Percentiles rank a stretch among this genome's conserved stretches.
Conservation (phyloP, 2,888 invertebrate genomes). For the Cheilosia grossa region DNA sequence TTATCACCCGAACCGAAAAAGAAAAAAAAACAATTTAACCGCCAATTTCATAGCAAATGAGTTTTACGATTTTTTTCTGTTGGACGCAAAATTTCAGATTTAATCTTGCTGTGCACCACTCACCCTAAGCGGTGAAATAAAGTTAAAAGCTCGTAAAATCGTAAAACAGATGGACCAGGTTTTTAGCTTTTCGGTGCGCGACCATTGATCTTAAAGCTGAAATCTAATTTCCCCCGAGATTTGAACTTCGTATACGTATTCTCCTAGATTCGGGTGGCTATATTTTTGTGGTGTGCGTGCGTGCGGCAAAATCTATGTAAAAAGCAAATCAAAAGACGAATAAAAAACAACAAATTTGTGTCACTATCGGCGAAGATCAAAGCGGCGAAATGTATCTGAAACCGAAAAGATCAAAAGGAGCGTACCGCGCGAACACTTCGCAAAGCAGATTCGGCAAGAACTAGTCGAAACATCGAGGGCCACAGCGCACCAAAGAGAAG, state of each 20-base stretch:
- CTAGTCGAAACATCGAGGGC: constrained; percentile 62
- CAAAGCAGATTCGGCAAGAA: constrained; percentile 72
- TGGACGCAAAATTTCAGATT: constrained; percentile 10
- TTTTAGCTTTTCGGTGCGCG: constrained; percentile 37
- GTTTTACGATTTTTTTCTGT: constrained; percentile 32
- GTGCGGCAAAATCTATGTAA: constrained; percentile 30
- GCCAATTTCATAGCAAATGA: constrained; percentile 62
- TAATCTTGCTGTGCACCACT: constrained; percentile 17
- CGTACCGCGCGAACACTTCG: constrained; percentile 69
- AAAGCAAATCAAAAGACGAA: too few species aligned
- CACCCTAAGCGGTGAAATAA: constrained; percentile 21
- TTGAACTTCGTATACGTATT: not conserved
- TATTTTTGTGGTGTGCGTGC: constrained; percentile 30
- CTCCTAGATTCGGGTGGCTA: constrained; percentile 47
- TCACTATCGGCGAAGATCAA: constrained; percentile 72
- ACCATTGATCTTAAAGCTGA: constrained; percentile 61
- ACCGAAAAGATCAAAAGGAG: constrained; percentile 68
- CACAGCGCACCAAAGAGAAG: constrained; percentile 16
- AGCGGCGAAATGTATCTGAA: constrained; percentile 67
- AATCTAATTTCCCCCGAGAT: constrained; percentile 48
- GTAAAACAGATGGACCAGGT: constrained; percentile 59
- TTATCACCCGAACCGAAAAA: constrained; percentile 29
- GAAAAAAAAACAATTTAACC: constrained; percentile 32
- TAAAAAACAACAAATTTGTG: constrained; percentile 56
- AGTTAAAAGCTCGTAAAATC: constrained; percentile 66